phyloP scores from a whole-genome alignment of 1,140 invertebrate species.

The Neuroterus valhalla region DNA sequence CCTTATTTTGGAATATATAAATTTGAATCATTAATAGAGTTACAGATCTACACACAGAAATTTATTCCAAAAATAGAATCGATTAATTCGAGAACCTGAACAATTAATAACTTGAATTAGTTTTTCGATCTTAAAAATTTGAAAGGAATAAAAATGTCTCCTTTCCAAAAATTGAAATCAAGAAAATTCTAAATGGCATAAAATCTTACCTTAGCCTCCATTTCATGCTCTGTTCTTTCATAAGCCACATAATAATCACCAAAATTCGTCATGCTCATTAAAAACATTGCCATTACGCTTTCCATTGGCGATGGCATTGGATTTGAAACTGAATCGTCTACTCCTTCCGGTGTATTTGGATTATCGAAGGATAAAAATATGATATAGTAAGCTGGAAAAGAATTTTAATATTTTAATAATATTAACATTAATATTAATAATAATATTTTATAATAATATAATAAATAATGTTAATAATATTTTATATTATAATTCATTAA shows the following conservation, averaged over 20 bases:
- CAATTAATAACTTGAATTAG: too few relatives aligned
- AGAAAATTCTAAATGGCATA: neutral
- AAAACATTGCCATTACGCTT: constrained; percentile 96
- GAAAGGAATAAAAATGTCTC: too few relatives aligned
- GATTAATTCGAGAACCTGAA: too few relatives aligned
- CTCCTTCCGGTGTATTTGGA: constrained; percentile 82
- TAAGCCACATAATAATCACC: constrained; percentile 95
- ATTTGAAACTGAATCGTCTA: constrained; percentile 84
- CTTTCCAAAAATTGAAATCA: too few relatives aligned
- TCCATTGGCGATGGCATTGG: constrained; percentile 93
- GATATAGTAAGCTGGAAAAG: constrained; percentile 88
- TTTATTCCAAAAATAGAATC: too few relatives aligned
- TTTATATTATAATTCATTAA: neutral
- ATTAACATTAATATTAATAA: constrained; percentile 1
- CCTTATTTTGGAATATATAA: too few relatives aligned
- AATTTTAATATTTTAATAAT: constrained; percentile 38
- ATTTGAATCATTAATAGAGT: too few relatives aligned
- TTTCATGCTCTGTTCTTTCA: constrained; percentile 89
- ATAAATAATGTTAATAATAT: neutral
- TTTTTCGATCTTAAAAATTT: too few relatives aligned
- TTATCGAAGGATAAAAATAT: constrained; percentile 93
- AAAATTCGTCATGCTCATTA: constrained; percentile 98
- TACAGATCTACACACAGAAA: too few relatives aligned
- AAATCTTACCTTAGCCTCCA: constrained; percentile 86
- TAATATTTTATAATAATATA: constrained; percentile 8